Conservation (phyloP, 2,888 invertebrate genomes). For the Hartigia nigra region DNA sequence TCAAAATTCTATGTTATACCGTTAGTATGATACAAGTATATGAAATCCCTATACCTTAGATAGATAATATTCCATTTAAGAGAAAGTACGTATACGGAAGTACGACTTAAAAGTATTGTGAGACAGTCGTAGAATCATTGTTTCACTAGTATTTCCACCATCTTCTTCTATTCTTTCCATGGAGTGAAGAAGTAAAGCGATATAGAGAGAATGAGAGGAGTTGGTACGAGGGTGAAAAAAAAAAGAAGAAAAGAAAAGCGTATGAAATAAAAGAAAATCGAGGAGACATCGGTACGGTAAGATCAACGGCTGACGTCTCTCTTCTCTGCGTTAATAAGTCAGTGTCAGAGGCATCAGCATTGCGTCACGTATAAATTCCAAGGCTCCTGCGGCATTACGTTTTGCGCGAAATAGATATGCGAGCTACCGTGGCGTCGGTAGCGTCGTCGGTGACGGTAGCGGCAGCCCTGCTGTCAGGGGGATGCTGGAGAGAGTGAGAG, state of each 20-base stretch:
- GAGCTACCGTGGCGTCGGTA: not conserved
- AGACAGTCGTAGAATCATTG: too few species aligned
- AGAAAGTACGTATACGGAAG: too few species aligned
- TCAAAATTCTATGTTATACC: not conserved
- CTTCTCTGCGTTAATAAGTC: slow-evolving; percentile 37
- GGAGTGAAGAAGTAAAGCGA: not conserved
- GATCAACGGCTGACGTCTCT: slow-evolving; percentile 1
- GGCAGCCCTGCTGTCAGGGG: not conserved
- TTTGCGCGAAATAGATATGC: not conserved
- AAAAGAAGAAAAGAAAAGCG: not conserved
- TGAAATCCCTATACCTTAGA: not conserved
- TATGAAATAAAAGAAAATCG: slow-evolving; percentile 7
- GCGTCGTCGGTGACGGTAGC: not conserved
- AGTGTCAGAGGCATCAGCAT: slow-evolving; percentile 33
- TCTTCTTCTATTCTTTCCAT: too few species aligned
- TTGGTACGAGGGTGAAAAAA: not conserved
- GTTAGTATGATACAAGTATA: not conserved
- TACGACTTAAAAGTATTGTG: too few species aligned
- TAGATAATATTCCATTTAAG: not conserved
- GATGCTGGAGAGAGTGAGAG: slow-evolving; percentile 4
- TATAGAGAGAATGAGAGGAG: not conserved
- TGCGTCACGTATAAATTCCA: slow-evolving; percentile 33
- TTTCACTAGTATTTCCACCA: too few species aligned
- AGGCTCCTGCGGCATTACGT: not conserved
- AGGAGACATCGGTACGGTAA: not conserved